Base-by-base conservation (phyloP, 2,113 vertebrate species). In the Mustela lutreola region DNA sequence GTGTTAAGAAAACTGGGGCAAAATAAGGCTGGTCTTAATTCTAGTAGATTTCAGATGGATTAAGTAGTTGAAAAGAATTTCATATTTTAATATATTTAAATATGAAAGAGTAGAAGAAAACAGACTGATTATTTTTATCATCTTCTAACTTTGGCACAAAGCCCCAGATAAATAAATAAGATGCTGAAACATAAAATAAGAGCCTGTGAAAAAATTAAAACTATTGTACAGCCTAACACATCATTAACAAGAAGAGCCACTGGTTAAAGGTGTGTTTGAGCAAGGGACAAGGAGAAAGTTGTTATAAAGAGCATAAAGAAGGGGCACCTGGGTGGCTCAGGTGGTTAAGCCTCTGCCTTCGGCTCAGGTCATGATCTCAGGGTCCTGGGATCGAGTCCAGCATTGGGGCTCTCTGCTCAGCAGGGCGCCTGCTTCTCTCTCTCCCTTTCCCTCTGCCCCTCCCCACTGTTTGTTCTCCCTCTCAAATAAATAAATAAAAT, bases 81-180 rank as follows among this genome's bases (percentile, higher is more conserved):
- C 28, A 4, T 67, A 83, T 73, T 93, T 96, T 94, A 63, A 63
- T 33, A 87, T 26, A 56, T 71, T 92, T 75, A 94, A 93, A 95
- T 65, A 88, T 18, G 28, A 88, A 82, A 65, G 39, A n/a, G 31
- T n/a, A 82, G 56, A 86, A 81, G 45, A 79, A 89, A 81, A 89
- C 42, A 71, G 5, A 24, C 24, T 70, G 71, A 63, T 10, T 75
- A 42, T 73, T 91, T 96, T 86, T 60, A 76, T 73, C 26, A 92
- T 86, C 36, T 63, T 65, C n/a, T 89, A 79, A 62, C 60, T 62
- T 62, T 56, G 45, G 53, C 28, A 65, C 1, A 4, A 78, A 80
- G 60, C 65, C 14, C 21, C 36, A 96, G 67, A 2, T 18, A 63
- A 87, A 2, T 18, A 63, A 87, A 92, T 11, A 45, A 75, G 94